Base-by-base conservation (phyloP, 1,140 invertebrate species). In the Drosophila lini region DNA sequence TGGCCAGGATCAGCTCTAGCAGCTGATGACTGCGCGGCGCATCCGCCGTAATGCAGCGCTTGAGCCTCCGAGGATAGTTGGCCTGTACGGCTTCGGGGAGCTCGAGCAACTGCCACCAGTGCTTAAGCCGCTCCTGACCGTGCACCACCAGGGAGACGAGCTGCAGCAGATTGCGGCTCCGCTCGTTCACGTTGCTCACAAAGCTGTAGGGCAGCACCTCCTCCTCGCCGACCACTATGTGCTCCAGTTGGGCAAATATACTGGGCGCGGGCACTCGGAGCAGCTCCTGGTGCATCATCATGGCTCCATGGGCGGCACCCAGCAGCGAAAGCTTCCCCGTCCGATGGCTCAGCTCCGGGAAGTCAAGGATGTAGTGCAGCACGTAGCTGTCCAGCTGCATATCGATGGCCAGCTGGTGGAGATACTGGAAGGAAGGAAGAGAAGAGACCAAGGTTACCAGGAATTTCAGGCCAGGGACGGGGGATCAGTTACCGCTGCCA, bases 361-460 rank as follows among this genome's bases (percentile, higher is more conserved):
- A 98, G 93, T 99, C 97, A 71, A 96, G 93, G 93, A 96, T 96
- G 91, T 99, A 99, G 91, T 97, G 95, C 81, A 96, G 94, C 11
- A 95, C 92, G 84, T 97, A 99, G 22, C 93, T 92, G 1, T 94
- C 92, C 31, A 97, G 93, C 56, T 94, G 94, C 53, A 99, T 94
- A 92, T 98, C 97, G 31, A 93, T 94, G 2, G 97, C 94, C 50
- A 99, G 92, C 83, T 97, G 96, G 88, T 96, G 95, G 10, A 98
- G 92, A 42, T 98, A 94, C 48, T 94, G 40, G n/a, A 6, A 31
- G 1, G 5, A 13, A 44, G 31, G 10, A 42, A 5, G 25, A 52
- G 8, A n/a, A 25, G 25, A 36, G 34, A 2, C 2, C 6, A 8
- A 28, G 9, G 22, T 47, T 47, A 25, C 7, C 13, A 31, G 8